Base-by-base conservation (phyloP, 2,797 vertebrate genomes). In the Chromis chromis region DNA sequence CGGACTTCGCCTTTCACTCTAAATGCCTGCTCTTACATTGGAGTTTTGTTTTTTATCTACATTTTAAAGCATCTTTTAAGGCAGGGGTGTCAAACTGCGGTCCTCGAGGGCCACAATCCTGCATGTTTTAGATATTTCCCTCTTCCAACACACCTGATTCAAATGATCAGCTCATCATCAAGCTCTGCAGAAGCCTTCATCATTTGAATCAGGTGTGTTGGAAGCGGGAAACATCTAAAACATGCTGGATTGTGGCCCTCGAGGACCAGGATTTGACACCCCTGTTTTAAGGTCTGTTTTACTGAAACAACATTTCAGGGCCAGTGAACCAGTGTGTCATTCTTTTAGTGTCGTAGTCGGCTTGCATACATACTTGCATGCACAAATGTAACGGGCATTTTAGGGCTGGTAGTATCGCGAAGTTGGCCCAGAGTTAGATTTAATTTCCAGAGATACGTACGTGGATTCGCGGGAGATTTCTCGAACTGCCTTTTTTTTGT, bases 401-500 rank as follows among this genome's bases (percentile, higher is more conserved):
- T 69, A 66, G 64, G 40, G 66, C 68, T 70, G 62, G 60, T 57
- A 39, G 66, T 79, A 33, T 10, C 6, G 39, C 12, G 44, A 27
- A 46, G 46, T 27, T 14, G 39, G 48, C 13, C 33, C n/a, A 10
- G 33, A 33, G 11, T 36, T 36, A 36, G 33, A 36, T 36, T 42
- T 42, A 21, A 5, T 70, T 78, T 75, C 40, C 53, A 60, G 48
- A 70, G 73, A 69, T 4, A 54, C 4, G 19, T 71, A 55, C 25
- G 50, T 78, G 57, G 67, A 61, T 74, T 36, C 64, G 58, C 68
- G 63, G 33, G 55, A 73, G n/a, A 56, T 75, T 86, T 84, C 78
- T 90, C 52, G 54, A 80, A 86, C 77, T 88, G 90, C 90, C 85
- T 91, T 93, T 84, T 84, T 40, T 81, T 78, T 83, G 74, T 84